Percentiles rank a stretch among this genome's conserved stretches.
phyloP scores from a whole-genome alignment of 2,888 invertebrate species.

The Toxonevra muliebris region DNA sequence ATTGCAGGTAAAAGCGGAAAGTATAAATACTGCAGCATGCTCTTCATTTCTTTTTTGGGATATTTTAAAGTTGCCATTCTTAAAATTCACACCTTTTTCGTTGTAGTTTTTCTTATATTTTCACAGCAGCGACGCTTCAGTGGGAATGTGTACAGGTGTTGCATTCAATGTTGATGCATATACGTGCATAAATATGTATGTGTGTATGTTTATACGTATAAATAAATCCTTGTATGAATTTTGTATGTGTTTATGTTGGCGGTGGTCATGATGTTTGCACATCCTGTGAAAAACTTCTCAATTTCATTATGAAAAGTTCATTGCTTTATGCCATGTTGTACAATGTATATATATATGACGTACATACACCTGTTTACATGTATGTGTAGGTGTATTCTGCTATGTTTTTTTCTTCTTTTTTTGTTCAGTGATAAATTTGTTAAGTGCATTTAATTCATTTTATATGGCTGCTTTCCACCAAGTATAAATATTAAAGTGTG shows the following conservation, averaged over 20 bases:
- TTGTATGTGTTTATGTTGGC: no score
- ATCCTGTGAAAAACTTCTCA: no score
- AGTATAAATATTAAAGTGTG: no score
- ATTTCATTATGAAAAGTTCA: no score
- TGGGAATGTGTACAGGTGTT: not conserved
- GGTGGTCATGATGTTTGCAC: no score
- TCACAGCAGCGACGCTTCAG: not conserved
- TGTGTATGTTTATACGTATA: not conserved
- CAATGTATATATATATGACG: not conserved
- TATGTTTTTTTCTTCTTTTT: not conserved
- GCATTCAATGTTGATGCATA: not conserved
- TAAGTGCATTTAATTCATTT: conserved; percentile 2
- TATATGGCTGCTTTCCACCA: not conserved
- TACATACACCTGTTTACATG: no score
- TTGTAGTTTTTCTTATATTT: not conserved
- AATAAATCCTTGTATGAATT: no score
- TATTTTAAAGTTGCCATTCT: not conserved
- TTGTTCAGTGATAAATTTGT: not conserved
- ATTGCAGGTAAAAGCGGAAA: no score
- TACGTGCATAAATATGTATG: not conserved
- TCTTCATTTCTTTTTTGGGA: not conserved
- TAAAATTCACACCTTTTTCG: conserved; percentile 1
- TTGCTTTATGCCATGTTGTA: not conserved
- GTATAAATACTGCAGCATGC: not conserved
- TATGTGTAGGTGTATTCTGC: no score